Base-by-base conservation (phyloP, 2,888 invertebrate genomes). In the Leucophora obtusa region DNA sequence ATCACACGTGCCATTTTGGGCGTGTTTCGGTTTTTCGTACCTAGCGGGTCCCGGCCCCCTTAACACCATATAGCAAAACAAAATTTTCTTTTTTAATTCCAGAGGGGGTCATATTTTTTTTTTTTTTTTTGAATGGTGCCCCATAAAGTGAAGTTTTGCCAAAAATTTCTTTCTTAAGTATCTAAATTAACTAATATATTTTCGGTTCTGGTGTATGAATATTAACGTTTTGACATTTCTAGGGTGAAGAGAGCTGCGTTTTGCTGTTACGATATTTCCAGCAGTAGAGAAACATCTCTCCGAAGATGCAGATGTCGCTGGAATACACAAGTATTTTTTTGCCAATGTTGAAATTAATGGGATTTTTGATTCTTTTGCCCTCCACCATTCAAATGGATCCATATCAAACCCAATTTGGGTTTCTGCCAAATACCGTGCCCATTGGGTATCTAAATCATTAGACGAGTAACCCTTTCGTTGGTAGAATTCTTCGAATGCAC, bases 351-450 rank as follows among this genome's bases (percentile, higher is more conserved):
- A 17, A 4, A 51, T 15, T 8, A 17, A 15, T 51, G 51, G 51
- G 15, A 51, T 15, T 51, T 51, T 51, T 11, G 51, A 15, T 8
- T 51, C 51, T 51, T 51, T 51, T 11, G 15, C 51, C 18, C 15
- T 51, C 51, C 51, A 51, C 51, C 51, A 51, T 51, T 51, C 51
- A 51, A 15, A 51, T 51, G 51, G 51, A 18, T 51, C 18, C 51
- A 51, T 51, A 15, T 15, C n/a, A 51, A 51, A 51, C 18, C 15
- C 51, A 51, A 51, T 51, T 51, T 51, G 51, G 18, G 2, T 15
- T 51, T 51, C 51, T 3, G 51, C n/a, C 17, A 51, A 33, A 33
- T 33, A 33, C 8, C 33, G 4, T 6, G 5, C 4, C 33, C 33
- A 33, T 33, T 33, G 33, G 5, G 33, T 33, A 33, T 15, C 11